A percentile compares a stretch with the other conserved stretches of the same genome.
Conservation (phyloP, 2,113 vertebrate species). For the Aptenodytes forsteri region DNA sequence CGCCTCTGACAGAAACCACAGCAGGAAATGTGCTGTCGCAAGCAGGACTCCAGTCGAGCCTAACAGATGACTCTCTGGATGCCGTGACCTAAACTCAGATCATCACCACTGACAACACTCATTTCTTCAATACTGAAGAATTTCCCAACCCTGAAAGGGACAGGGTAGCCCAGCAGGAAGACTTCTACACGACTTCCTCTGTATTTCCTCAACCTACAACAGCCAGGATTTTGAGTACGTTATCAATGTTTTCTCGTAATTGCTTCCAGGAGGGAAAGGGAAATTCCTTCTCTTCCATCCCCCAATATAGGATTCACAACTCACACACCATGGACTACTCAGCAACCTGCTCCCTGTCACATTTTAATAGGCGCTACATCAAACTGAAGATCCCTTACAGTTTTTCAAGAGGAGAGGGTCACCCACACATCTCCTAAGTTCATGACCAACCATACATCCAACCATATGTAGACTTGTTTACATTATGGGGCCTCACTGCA, state of each 20-base stretch:
- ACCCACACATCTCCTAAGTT: not conserved
- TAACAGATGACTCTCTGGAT: not conserved
- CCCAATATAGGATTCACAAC: not conserved
- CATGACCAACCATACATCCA: not conserved
- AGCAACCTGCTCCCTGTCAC: not conserved
- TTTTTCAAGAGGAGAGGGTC: not conserved
- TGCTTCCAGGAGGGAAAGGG: not conserved
- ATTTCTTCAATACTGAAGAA: not conserved
- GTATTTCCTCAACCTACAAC: not conserved
- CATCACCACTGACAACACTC: not conserved
- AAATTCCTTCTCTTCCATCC: not conserved
- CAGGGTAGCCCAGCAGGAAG: not conserved
- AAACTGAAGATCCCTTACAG: not conserved
- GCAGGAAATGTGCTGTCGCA: rapidly evolving
- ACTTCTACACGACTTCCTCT: not conserved
- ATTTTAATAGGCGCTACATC: not conserved
- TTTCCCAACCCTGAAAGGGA: not conserved
- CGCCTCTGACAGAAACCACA: not conserved
- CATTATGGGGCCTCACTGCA: not conserved
- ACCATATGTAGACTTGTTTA: not conserved
- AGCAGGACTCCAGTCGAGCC: not conserved
- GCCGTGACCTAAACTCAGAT: not conserved
- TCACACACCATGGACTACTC: no score
- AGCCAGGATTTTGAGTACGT: not conserved
- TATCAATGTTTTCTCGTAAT: not conserved